Evolutionary conservation across 2,888 invertebrate genomes (phyloP).

Genomic region (Cephus nigrinus): DNA sequence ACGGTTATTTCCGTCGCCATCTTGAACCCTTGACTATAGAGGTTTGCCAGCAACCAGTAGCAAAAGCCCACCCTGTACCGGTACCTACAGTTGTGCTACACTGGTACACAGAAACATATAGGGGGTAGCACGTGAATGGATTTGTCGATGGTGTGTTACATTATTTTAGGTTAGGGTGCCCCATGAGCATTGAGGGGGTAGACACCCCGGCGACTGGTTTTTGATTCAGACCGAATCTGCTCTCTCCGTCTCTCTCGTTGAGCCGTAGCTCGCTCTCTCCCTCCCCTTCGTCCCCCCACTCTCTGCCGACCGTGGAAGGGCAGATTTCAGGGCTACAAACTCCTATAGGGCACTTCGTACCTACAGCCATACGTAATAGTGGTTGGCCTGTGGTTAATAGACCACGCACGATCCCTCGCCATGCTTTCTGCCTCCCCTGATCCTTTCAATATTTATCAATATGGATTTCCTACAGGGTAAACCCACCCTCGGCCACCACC

Average conservation of each 20-base stretch:
- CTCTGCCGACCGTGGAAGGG: not conserved
- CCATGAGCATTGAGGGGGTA: not conserved
- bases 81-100: not conserved
- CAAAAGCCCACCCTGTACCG: not conserved
- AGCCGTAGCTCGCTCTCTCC: not conserved
- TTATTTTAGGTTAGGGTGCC: conserved; percentile 44
- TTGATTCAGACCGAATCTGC: not conserved
- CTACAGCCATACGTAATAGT: conserved; percentile 37
- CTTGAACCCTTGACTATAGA: conserved; percentile 44
- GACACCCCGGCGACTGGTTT: not conserved
- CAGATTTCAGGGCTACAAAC: not conserved
- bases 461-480: not conserved
- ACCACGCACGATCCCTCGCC: conserved; percentile 9
- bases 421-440: not conserved
- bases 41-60: conserved; percentile 22
- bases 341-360: conserved; percentile 39
- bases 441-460: not conserved
- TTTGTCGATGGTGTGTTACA: conserved; percentile 49
- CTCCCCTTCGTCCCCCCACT: not conserved
- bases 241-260: not conserved
- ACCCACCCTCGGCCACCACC: not conserved
- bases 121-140: conserved; percentile 52
- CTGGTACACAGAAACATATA: conserved; percentile 15
- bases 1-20: conserved; percentile 59
- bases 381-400: conserved; percentile 47